Evolutionary conservation across 2,797 vertebrate species (phyloP), one percentile per base, ranked within the genome.

Genomic region (Notoglanidium macrostoma): DNA sequence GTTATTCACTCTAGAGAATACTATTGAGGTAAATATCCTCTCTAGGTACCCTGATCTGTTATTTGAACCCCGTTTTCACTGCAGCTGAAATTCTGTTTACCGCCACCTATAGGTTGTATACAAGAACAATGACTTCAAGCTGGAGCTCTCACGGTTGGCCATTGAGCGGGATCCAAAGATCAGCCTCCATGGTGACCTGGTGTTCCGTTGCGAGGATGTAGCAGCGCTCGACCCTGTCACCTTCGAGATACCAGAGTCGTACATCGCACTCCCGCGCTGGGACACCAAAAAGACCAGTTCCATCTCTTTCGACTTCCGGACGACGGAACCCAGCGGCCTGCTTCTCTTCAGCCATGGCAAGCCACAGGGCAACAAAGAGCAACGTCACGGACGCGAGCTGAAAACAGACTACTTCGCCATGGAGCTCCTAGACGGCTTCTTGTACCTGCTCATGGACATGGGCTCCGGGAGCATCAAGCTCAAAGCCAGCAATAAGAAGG

Each of bases 101-200:
- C 68, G 1, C 84, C 12, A 6, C 72, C 49, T 72, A 7, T 79
- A 99, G 98, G 98, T 99, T 85, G 96, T 99, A 57, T 99, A 99
- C 92, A 99, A 98, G 94, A 99, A 99, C 95, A 99, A 98, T 0
- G 98, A 99, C 94, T 98, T 99, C 86, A 98, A 98, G 93, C 95
- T 99, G 92, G 98, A 99, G 90, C 94, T 99, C 0, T 99, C 98
- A 0, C 96, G 96, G 3, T 94, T 98, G 89, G 98, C 98, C 54
- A 97, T 97, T 63, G 97, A 97, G 74, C 96, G 96, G 0, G 97
- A 98, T 94, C 95, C 96, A 0, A 98, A 98, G 90, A 98, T 99
- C 95, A 97, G 96, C 78, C 93, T 98, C 5, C 97, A 97, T 3
- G 97, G 98, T 0, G 97, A 98, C 83, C 91, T 98, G 90, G 96